Evolutionary conservation across 2,888 invertebrate genomes (phyloP).

Genomic region (Zhengitettix transpicula): DNA sequence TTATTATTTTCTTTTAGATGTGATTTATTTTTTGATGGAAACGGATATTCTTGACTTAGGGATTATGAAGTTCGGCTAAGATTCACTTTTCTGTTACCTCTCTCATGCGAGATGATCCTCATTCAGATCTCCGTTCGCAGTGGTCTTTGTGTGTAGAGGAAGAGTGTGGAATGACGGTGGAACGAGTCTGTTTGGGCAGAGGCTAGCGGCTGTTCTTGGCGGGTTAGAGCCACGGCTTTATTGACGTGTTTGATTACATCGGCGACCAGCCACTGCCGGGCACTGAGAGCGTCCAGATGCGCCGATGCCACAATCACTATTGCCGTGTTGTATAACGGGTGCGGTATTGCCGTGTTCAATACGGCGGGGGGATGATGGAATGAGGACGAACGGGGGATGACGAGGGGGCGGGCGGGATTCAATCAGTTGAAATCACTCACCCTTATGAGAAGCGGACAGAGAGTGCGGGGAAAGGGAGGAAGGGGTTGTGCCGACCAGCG

Average conservation of each 20-base stretch:
- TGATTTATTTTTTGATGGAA: too few relatives aligned
- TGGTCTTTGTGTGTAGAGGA: too few relatives aligned
- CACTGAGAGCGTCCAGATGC: not conserved
- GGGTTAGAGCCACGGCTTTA: not conserved
- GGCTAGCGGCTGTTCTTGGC: not conserved
- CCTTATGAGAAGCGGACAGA: not conserved
- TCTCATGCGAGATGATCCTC: too few relatives aligned
- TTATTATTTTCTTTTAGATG: too few relatives aligned
- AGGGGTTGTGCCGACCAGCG: not conserved
- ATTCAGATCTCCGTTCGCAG: too few relatives aligned
- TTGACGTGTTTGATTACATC: not conserved
- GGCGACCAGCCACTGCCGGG: not conserved
- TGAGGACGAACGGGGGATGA: not conserved
- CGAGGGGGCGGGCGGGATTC: not conserved
- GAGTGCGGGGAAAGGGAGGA: too few relatives aligned
- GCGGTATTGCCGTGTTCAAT: not conserved
- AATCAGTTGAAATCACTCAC: not conserved
- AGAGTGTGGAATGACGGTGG: too few relatives aligned
- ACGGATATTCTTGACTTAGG: too few relatives aligned
- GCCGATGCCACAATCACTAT: not conserved
- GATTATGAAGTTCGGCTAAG: too few relatives aligned
- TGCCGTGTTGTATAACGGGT: not conserved
- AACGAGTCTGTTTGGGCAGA: too few relatives aligned
- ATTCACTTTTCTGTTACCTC: too few relatives aligned
- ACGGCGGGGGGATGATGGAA: not conserved